Evolutionary conservation across 2,113 vertebrate genomes (phyloP), one percentile per base, ranked within the genome.

Genomic region (Chroicocephalus ridibundus): DNA sequence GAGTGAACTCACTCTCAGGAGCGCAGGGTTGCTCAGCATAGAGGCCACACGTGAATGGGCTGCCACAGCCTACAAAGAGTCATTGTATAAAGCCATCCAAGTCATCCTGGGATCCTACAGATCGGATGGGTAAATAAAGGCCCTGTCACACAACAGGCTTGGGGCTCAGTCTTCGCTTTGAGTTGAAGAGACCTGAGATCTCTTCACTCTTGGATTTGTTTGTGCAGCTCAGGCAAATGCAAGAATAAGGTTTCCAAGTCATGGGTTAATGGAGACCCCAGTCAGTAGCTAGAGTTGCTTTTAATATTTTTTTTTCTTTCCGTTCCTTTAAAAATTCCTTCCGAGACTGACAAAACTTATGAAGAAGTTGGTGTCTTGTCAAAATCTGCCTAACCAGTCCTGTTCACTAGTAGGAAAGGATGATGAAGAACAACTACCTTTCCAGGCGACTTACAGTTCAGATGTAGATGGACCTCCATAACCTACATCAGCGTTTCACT

Each of bases 1-100:
- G 71, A 82, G 54, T 86, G 79, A 96, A 94, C 78, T 96, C 87
- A 65, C 40, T 27, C 82, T 72, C 75, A 68, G 26, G 88, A 88
- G 72, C 0, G 6, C 32, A 52, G 82, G 44, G 44, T 6, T 87
- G 81, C 78, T 94, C 93, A 94, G 93, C 78, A 72, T 40, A 8
- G 1, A 83, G 54, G 76, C 55, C 94, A 52, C 86, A 74, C 0
- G 1, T 81, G 54, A 58, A 77, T 21, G 58, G 38, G 15, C 2
- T 84, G 38, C 47, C 84, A 62, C 6, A 82, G 52, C 22, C 78
- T 44, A 95, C 81, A 94, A 87, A 87, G 42, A 66, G 42, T 16
- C 62, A 36, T 91, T 95, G 78, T 82, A 3, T 42, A 68, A 80
- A 89, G 6, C 20, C 77, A 18, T 21, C 32, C 91, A 31, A 46